Evolutionary conservation across 2,797 vertebrate genomes (phyloP).

Genomic region (Peromyscus aztecus): DNA sequence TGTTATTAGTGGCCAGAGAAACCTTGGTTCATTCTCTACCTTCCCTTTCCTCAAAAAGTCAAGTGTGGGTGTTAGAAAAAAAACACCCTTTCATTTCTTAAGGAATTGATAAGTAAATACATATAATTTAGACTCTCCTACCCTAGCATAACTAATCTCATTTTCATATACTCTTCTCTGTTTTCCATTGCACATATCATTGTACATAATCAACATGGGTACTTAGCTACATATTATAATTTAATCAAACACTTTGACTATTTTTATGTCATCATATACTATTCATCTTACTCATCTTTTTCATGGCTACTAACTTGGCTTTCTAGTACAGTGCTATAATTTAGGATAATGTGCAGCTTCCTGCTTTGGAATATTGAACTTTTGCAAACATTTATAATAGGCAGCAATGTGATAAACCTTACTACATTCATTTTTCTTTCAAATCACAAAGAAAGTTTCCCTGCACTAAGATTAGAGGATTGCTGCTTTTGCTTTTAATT

Average conservation of each 20-base stretch:
- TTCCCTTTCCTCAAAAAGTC: background rate
- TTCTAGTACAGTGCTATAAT: background rate
- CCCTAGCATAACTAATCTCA: background rate
- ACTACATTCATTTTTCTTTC: slow-evolving; percentile 37
- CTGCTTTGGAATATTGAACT: slow-evolving; percentile 4
- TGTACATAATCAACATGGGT: background rate
- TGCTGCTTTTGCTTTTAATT: background rate
- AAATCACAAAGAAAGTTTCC: slow-evolving; percentile 16
- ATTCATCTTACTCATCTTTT: slow-evolving; percentile 1
- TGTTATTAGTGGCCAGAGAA: background rate
- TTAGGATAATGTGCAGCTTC: background rate
- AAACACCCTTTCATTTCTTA: slow-evolving; percentile 22
- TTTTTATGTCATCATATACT: background rate
- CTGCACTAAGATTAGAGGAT: background rate
- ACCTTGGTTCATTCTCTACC: background rate
- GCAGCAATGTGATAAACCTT: background rate
- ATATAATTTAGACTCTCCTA: slow-evolving; percentile 30
- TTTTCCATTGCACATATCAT: slow-evolving; percentile 9
- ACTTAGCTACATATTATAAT: slow-evolving; percentile 36
- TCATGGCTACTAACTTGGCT: background rate
- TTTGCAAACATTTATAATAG: slow-evolving; percentile 21
- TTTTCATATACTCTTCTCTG: background rate
- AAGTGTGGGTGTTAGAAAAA: slow-evolving; percentile 18
- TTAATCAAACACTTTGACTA: slow-evolving; percentile 18
- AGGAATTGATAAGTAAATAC: slow-evolving; percentile 34